These are phyloP conservation scores for Ptychodera flava DNA, from an alignment of 35 echinoderm and acorn worm species.

Conservation along the genomic window DNA sequence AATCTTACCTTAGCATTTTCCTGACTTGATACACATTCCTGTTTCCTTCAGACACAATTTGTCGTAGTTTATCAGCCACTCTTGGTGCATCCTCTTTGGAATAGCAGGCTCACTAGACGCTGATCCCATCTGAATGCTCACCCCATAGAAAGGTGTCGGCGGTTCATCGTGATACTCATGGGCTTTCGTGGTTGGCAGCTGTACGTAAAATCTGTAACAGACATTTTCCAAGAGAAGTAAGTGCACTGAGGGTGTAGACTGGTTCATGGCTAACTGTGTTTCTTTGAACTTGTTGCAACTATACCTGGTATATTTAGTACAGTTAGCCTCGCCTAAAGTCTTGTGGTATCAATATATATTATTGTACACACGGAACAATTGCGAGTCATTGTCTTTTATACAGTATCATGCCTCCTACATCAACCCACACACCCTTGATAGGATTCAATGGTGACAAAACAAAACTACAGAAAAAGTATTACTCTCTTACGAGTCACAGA, in stretches of 20 bases:
- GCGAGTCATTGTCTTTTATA: background rate
- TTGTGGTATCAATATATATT: background rate
- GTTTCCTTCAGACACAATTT: constrained; percentile 35
- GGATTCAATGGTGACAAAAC: background rate
- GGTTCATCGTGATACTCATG: constrained; percentile 43
- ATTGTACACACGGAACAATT: background rate
- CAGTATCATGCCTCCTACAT: background rate
- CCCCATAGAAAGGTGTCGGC: background rate
- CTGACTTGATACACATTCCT: constrained; percentile 32
- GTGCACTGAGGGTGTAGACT: too few relatives aligned
- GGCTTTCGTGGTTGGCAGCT: constrained; percentile 37
- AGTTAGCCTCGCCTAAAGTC: too few relatives aligned
- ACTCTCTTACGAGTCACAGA: too few relatives aligned
- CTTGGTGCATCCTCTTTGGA: constrained; percentile 9
- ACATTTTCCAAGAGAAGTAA: too few relatives aligned
- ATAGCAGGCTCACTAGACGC: background rate
- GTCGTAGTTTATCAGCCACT: constrained; percentile 26
- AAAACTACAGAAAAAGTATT: background rate
- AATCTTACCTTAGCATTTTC: constrained; percentile 32
- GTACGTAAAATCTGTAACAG: constrained; percentile 47
- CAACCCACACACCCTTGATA: background rate
- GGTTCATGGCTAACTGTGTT: too few relatives aligned
- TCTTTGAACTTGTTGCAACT: too few relatives aligned
- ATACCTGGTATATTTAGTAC: too few relatives aligned
- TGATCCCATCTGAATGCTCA: background rate